Evolutionary conservation across 2,113 vertebrate species (phyloP), one percentile per base, ranked within the genome.

Genomic region (Lethenteron reissneri): DNA sequence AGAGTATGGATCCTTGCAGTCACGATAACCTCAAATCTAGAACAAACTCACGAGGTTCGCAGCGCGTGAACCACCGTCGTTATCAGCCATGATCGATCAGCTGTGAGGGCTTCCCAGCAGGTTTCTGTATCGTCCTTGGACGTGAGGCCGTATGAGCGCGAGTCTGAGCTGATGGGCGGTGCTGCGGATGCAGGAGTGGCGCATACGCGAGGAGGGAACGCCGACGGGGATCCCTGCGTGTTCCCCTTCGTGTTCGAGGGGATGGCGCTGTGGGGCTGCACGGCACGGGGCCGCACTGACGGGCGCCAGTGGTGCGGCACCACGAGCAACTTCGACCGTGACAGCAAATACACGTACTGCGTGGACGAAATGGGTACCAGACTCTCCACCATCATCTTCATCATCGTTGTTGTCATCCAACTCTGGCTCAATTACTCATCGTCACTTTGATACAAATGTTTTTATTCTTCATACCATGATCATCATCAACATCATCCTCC

Each of bases 281-380:
- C 94, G 71, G 85, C 84, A 0, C 88, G 95, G 70, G 84, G 85
- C 12, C 89, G 90, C 59, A 75, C 81, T 1, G 92, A 99, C 3
- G 89, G 90, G 1, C 86, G 88, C 76, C 83, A 90, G 17, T 99
- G 95, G 95, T 99, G 95, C 78, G 85, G 89, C 58, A 94, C 88
- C 3, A 85, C 85, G 70, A 87, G 87, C 2, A 81, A 94, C 77
- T 97, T 88, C 0, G 86, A 90, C 70, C 79, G 75, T 56, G 86
- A 95, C 71, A 74, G 81, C 76, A 85, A 80, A 76, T 97, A 97
- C 72, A 95, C 95, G 64, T 97, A 88, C 83, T 99, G 95, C 91
- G 86, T 0, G 0, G 86, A 88, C 70, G 87, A 84, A 74, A 84
- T 84, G 0, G 81, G 94, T 99, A 78, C 41, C 41, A 41, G 41